Evolutionary conservation across 1,140 invertebrate genomes (phyloP).

Genomic region (Ips nitidus): DNA sequence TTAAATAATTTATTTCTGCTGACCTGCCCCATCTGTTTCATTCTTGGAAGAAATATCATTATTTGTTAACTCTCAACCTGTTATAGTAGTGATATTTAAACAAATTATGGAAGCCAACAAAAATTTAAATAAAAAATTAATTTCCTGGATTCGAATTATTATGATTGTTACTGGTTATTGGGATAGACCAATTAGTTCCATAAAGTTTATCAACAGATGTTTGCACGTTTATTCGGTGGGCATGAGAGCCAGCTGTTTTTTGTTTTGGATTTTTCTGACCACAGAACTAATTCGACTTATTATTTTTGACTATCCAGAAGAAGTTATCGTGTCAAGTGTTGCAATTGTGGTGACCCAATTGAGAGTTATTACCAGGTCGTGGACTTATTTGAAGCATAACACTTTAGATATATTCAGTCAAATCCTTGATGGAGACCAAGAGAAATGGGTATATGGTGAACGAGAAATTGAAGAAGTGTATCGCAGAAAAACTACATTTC

Average conservation of each 20-base stretch:
- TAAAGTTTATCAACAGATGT: not conserved
- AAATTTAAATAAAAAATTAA: not conserved
- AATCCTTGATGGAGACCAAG: constrained; percentile 8
- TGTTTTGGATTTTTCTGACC: constrained; percentile 1
- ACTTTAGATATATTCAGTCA: constrained; percentile 3
- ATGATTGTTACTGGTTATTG: constrained; percentile 5
- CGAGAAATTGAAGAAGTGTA: constrained; percentile 12
- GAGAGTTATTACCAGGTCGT: constrained; percentile 1
- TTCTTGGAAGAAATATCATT: too few species aligned
- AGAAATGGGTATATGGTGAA: constrained; percentile 5
- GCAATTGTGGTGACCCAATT: constrained; percentile 6
- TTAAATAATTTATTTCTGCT: too few species aligned
- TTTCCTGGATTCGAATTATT: not conserved
- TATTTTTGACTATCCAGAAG: not conserved
- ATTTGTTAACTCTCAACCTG: too few species aligned
- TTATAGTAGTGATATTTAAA: too few species aligned
- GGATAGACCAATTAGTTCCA: constrained; percentile 7
- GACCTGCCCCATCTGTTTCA: too few species aligned
- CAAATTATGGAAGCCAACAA: too few species aligned
- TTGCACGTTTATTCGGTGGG: constrained; percentile 4
- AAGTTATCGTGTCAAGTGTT: constrained; percentile 12
- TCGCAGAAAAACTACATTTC: not conserved
- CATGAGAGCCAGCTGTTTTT: constrained; percentile 1
- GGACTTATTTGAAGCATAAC: constrained; percentile 11
- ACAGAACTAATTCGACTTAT: constrained; percentile 8